These are phyloP conservation scores for Chrysomallon squamiferum DNA, from an alignment of 1,140 invertebrate genomes.

Conservation along the genomic window DNA sequence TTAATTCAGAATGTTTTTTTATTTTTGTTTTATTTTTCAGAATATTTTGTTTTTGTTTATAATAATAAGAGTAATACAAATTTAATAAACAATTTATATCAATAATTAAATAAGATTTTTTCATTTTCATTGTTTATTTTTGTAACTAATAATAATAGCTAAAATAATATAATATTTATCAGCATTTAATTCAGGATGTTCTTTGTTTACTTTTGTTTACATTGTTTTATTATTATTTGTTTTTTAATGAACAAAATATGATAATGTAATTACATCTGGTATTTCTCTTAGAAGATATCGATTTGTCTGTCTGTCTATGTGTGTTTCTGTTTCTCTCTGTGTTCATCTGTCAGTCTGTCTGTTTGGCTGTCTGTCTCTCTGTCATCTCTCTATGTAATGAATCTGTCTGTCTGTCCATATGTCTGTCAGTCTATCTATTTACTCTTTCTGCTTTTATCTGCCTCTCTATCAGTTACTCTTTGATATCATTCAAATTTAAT, in stretches of 20 bases:
- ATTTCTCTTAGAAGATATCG: neutral
- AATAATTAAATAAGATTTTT: neutral
- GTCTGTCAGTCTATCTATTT: too few species aligned
- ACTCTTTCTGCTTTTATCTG: too few species aligned
- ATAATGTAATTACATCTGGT: neutral
- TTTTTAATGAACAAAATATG: neutral
- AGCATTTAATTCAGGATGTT: neutral
- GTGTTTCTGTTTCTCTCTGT: neutral
- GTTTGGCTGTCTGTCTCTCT: neutral
- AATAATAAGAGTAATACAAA: neutral
- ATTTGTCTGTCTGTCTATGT: neutral
- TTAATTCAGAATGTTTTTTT: too few species aligned
- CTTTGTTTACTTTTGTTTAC: neutral
- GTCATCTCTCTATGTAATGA: neutral
- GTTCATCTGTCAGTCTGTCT: neutral
- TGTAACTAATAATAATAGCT: too few species aligned
- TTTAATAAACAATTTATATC: neutral
- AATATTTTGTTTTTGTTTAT: neutral
- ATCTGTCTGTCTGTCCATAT: neutral
- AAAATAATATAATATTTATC: neutral
- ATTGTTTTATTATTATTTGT: neutral
- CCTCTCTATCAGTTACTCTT: too few species aligned
- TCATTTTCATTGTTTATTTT: too few species aligned
- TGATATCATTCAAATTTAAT: too few species aligned
- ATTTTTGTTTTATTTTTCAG: too few species aligned